Conservation (phyloP, 2,797 vertebrate species). For the Microctenopoma lineatum region DNA sequence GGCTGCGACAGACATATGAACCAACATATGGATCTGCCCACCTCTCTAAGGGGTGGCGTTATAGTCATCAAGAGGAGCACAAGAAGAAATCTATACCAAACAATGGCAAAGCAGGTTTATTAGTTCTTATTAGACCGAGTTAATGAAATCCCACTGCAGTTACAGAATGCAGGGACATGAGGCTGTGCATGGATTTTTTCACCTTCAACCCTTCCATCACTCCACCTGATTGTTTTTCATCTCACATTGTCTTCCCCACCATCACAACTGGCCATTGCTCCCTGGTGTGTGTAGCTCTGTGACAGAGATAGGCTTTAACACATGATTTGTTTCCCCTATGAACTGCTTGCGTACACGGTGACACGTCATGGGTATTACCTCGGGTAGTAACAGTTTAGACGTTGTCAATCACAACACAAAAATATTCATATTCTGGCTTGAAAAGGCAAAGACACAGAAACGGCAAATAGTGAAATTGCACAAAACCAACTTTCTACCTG, state of each 20-base stretch:
- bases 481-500: constrained; percentile 6
- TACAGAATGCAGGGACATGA: constrained; percentile 32
- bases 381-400: background rate
- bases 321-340: constrained; percentile 18
- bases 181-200: constrained; percentile 31
- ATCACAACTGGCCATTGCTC: constrained; percentile 27
- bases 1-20: constrained; percentile 71
- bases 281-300: constrained; percentile 26
- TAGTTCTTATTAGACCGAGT: constrained; percentile 63
- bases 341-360: constrained; percentile 33
- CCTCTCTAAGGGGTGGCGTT: constrained; percentile 33
- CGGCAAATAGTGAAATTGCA: background rate
- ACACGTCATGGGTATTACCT: constrained; percentile 37
- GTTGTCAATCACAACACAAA: constrained; percentile 29
- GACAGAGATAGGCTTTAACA: constrained; percentile 30
- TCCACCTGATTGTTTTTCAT: constrained; percentile 49
- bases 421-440: background rate
- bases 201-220: constrained; percentile 32
- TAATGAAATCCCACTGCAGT: constrained; percentile 58
- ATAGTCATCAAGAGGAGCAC: constrained; percentile 31
- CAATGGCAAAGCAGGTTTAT: constrained; percentile 69
- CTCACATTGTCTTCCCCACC: constrained; percentile 21
- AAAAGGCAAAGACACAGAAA: constrained; percentile 1
- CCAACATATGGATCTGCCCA: constrained; percentile 56
- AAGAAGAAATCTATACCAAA: constrained; percentile 65